phyloP scores from a whole-genome alignment of 2,888 invertebrate species.

The Pelosia muscerda region DNA sequence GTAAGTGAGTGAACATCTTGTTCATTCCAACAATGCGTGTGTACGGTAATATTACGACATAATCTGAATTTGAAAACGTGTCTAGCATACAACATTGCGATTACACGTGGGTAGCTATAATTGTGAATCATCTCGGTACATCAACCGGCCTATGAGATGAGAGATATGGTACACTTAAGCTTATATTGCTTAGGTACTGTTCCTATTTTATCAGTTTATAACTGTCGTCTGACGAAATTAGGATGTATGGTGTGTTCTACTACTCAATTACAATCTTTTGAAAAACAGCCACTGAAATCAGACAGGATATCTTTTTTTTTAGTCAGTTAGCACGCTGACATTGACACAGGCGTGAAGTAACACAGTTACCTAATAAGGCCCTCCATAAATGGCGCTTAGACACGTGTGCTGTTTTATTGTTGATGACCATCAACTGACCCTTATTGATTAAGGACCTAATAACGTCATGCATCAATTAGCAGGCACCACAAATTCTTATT shows the following conservation, averaged over 20 bases:
- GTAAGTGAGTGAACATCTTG: not conserved
- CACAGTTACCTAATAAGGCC: conserved; percentile 9
- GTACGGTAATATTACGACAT: not conserved
- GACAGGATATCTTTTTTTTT: not conserved
- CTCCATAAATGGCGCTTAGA: not conserved
- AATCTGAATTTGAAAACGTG: conserved; percentile 14
- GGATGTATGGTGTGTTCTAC: not conserved
- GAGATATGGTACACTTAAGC: not conserved
- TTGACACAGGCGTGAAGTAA: not conserved
- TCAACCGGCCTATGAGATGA: not conserved
- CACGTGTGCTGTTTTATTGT: conserved; percentile 17
- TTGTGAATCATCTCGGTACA: not conserved
- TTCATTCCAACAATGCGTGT: not conserved
- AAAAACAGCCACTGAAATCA: not conserved
- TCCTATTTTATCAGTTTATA: not conserved
- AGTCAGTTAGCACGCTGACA: not conserved
- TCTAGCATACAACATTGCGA: conserved; percentile 13
- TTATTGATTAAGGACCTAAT: not conserved
- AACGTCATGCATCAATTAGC: not conserved
- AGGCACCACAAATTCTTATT: not conserved
- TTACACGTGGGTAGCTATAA: conserved; percentile 1
- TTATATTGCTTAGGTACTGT: not conserved
- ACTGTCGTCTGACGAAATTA: too few species aligned
- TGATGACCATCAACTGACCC: conserved; percentile 16
- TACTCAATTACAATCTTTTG: not conserved